phyloP scores from a whole-genome alignment of 2,797 vertebrate species.

The Typhlichthys subterraneus region DNA sequence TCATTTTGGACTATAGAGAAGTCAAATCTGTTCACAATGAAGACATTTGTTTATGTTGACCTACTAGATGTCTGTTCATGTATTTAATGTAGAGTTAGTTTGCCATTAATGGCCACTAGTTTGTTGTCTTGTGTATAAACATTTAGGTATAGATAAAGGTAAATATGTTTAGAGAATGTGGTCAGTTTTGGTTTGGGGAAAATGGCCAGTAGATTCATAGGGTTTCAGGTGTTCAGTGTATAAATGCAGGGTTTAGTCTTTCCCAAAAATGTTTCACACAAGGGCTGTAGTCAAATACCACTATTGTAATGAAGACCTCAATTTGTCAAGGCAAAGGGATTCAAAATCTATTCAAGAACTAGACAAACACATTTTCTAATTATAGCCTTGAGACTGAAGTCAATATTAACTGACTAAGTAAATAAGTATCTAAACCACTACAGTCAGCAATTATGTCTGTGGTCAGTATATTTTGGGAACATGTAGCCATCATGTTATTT shows the following conservation, averaged over 20 bases:
- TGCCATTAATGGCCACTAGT: conserved; percentile 16
- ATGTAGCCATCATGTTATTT: conserved; percentile 13
- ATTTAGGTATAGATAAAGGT: conserved; percentile 10
- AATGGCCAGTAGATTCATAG: not conserved
- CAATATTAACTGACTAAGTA: not conserved
- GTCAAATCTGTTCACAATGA: conserved; percentile 34
- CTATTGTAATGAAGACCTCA: not conserved
- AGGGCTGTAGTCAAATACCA: not conserved
- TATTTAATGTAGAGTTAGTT: conserved; percentile 34
- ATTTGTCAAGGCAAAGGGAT: not conserved
- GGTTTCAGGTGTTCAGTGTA: not conserved
- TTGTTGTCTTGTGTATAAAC: conserved; percentile 22
- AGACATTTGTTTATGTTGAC: conserved; percentile 45
- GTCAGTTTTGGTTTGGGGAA: conserved; percentile 6
- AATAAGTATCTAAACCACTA: no score
- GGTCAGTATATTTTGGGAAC: conserved; percentile 24
- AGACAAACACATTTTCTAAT: not conserved
- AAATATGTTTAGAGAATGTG: conserved; percentile 6
- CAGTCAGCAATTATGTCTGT: no score
- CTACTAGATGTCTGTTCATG: conserved; percentile 40
- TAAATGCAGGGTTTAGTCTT: conserved; percentile 1
- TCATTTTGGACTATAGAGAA: conserved; percentile 62
- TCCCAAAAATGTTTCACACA: not conserved
- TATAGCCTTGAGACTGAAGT: not conserved
- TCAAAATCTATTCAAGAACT: not conserved